A percentile compares a stretch with the other conserved stretches of the same genome.
phyloP scores from a whole-genome alignment of 2,797 vertebrate genomes.

The Tachyglossus aculeatus region DNA sequence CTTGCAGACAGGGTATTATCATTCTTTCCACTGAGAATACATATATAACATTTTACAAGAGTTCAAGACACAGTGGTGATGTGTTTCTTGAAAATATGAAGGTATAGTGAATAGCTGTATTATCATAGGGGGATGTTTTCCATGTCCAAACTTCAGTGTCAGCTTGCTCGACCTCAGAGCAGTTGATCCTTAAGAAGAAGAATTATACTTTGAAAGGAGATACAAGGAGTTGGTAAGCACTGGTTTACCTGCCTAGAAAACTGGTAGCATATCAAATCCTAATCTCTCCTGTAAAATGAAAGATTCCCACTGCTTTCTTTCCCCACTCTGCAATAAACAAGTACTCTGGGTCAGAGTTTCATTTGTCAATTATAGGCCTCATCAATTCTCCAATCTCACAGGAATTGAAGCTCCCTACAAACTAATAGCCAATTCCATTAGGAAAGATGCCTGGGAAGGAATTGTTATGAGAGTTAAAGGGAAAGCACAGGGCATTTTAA shows the following conservation, averaged over 20 bases:
- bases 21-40: no score
- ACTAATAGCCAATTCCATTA: constrained; percentile 52
- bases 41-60: no score
- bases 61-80: no score
- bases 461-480: constrained; percentile 9
- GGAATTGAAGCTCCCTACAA: constrained; percentile 59
- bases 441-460: constrained; percentile 13
- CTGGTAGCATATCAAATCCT: constrained; percentile 47
- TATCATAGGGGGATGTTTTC: no score
- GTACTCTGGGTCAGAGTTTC: constrained; percentile 60
- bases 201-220: not conserved
- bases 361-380: constrained; percentile 62
- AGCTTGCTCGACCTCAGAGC: no score
- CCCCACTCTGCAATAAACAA: constrained; percentile 53
- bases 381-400: constrained; percentile 58
- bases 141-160: no score
- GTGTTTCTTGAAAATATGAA: no score
- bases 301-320: constrained; percentile 48
- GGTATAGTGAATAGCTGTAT: no score
- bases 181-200: constrained; percentile 26
- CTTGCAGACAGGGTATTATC: no score
- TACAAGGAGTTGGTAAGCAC: not conserved
- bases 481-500: no score
- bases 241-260: constrained; percentile 52
- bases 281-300: constrained; percentile 48